Evolutionary conservation across 2,888 invertebrate species (phyloP), one percentile per base, ranked within the genome.

Genomic region (Salticus scenicus): DNA sequence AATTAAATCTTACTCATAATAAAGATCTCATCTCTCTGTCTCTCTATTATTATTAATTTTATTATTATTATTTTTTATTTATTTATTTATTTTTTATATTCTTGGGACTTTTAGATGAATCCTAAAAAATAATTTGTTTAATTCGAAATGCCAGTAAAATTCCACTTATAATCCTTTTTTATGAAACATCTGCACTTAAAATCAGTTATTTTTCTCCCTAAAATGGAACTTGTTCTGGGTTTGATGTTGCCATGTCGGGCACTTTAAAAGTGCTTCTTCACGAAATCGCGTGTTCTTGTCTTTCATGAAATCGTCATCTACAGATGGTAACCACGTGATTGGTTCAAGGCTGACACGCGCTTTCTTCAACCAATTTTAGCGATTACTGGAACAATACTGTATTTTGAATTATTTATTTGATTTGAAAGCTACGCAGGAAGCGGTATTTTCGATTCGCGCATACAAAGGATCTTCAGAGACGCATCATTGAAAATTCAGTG

Each of bases 311-410:
- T 80, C 75, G 76, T 76, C 72, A 66, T 76, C 76, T 24, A 0
- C 57, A 57, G 57, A 57, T 7, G 31, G 27, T 17, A 33, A 74
- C 83, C 73, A 77, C 73, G 83, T 73, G 83, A 77, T 84, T 63
- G 73, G 83, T 84, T 84, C 83, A 84, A 84, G 83, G 83, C 73
- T 72, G 72, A 72, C 83, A 84, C 83, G 83, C 77, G 83, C 73
- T 31, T 71, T 77, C 83, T 77, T 57, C 76, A 67, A 84, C 76
- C 77, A 77, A 84, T 84, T 77, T 77, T 66, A 41, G 67, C 73
- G 77, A 84, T 84, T 84, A 84, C 83, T 84, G 42, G 83, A 84
- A 84, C 83, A 84, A 84, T 84, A 84, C 83, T 72, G 57, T 72
- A 67, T 73, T 64, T 63, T 30, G 41, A 77, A 77, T 77, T 84